A percentile compares a stretch with the other conserved stretches of the same genome.
Evolutionary conservation across 2,888 invertebrate species (phyloP).

Genomic region (Azorinus chamasolen): DNA sequence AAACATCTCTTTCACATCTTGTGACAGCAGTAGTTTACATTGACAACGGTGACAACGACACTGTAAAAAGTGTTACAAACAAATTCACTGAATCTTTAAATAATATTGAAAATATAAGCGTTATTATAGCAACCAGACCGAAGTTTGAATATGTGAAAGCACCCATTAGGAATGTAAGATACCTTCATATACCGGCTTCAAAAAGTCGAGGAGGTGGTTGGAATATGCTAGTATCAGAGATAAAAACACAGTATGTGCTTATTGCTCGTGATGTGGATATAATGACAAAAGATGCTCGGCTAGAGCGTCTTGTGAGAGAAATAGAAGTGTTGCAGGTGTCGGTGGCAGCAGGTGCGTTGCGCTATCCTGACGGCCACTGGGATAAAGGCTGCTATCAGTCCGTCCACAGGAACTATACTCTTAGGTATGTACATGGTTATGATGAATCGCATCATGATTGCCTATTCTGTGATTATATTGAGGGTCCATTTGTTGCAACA

Average conservation of each 20-base stretch:
- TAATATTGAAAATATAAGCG: too few relatives aligned
- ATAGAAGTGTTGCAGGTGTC: constrained; percentile 69
- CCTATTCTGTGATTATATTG: constrained; percentile 80
- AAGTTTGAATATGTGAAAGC: too few relatives aligned
- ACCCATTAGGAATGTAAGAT: too few relatives aligned
- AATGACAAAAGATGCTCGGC: constrained; percentile 70
- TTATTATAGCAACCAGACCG: too few relatives aligned
- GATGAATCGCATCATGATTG: constrained; percentile 79
- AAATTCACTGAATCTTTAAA: not conserved
- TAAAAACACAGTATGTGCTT: constrained; percentile 77
- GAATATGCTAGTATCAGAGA: constrained; percentile 67
- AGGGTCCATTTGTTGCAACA: constrained; percentile 78
- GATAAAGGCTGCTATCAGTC: constrained; percentile 77
- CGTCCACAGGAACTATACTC: constrained; percentile 74
- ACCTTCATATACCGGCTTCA: too few relatives aligned
- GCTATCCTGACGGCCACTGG: constrained; percentile 84
- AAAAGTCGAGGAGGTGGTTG: too few relatives aligned
- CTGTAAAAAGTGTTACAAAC: too few relatives aligned
- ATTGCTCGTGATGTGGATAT: constrained; percentile 70
- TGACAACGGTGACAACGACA: too few relatives aligned
- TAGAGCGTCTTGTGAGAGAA: constrained; percentile 78
- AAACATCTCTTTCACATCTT: constrained; percentile 24
- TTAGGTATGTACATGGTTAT: constrained; percentile 78
- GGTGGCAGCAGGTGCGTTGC: constrained; percentile 76
- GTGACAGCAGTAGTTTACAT: constrained; percentile 44